phyloP scores from a whole-genome alignment of 2,113 vertebrate genomes.

The Nicator chloris region DNA sequence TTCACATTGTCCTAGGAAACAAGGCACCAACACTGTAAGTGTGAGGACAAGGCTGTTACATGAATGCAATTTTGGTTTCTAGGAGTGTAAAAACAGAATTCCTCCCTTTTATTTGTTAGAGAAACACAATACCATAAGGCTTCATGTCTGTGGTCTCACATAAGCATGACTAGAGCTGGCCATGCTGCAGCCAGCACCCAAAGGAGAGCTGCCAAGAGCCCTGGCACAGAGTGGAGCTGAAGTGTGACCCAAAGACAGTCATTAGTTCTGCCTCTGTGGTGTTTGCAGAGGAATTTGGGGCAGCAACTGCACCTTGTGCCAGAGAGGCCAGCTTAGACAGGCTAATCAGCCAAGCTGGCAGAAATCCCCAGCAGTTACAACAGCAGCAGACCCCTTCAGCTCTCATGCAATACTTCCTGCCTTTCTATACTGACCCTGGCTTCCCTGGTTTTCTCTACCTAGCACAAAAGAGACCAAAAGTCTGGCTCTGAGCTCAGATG shows the following conservation, averaged over 20 bases:
- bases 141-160: neutral
- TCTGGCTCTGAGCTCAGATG: neutral
- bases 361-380: neutral
- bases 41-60: neutral
- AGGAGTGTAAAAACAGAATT: neutral
- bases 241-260: neutral
- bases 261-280: neutral
- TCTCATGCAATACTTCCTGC: neutral
- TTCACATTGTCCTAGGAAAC: neutral
- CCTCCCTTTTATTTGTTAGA: neutral
- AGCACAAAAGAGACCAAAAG: neutral
- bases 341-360: neutral
- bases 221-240: rapidly evolving
- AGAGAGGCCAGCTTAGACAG: neutral
- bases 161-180: neutral
- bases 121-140: neutral
- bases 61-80: neutral
- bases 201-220: neutral
- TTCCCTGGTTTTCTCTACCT: neutral
- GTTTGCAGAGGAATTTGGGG: neutral
- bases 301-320: neutral
- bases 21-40: neutral
- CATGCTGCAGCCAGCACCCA: neutral
- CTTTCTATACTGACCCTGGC: neutral
- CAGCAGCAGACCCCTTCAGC: neutral